Conservation (phyloP, 2,888 invertebrate species). For the Lepidochitona cinerea region DNA sequence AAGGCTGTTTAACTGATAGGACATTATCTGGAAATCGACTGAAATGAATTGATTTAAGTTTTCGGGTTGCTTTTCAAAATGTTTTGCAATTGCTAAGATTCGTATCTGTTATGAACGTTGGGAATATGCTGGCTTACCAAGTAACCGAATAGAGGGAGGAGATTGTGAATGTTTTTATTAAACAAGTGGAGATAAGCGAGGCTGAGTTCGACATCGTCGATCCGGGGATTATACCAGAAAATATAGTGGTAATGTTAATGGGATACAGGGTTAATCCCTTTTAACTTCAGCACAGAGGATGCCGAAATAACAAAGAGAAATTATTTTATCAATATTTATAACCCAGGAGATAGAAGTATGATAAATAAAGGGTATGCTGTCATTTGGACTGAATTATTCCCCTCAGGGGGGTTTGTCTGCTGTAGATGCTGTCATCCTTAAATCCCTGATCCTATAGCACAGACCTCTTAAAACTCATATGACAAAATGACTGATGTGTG, state of each 20-base stretch:
- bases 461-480: not conserved
- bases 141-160: no score
- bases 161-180: no score
- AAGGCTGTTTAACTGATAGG: no score
- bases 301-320: not conserved
- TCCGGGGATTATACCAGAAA: not conserved
- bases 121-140: no score
- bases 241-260: not conserved
- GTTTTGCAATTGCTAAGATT: no score
- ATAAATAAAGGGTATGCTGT: conserved; percentile 4
- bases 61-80: no score
- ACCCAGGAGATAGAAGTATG: conserved; percentile 2
- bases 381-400: conserved; percentile 2
- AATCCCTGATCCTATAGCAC: not conserved
- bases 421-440: not conserved
- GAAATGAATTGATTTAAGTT: no score
- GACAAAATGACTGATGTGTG: not conserved
- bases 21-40: no score
- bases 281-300: not conserved
- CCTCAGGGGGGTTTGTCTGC: not conserved
- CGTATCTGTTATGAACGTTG: no score
- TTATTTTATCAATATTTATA: conserved; percentile 13
- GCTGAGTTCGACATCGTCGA: not conserved
- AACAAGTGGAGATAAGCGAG: no score
- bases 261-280: not conserved